phyloP scores from a whole-genome alignment of 1,140 invertebrate species.

The Aphis craccivora region DNA sequence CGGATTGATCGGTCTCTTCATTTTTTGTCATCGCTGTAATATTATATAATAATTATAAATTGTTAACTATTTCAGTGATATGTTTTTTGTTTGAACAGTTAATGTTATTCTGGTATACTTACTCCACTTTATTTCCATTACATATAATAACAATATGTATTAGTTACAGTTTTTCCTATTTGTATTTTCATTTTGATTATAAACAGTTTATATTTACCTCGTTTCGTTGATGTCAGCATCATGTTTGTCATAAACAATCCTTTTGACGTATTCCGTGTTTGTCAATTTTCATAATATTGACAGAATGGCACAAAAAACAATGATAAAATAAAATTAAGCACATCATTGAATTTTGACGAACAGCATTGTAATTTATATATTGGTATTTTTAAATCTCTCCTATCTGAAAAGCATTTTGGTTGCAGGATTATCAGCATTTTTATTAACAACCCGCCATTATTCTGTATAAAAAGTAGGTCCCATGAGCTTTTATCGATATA shows the following conservation, averaged over 20 bases:
- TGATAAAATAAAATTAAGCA: background rate
- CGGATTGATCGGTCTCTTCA: background rate
- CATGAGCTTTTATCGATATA: conserved; percentile 24
- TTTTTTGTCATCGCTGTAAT: background rate
- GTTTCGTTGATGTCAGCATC: background rate
- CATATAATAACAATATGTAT: background rate
- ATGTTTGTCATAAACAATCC: background rate
- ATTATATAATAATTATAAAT: background rate
- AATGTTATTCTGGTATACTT: background rate
- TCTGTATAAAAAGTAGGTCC: conserved; percentile 11
- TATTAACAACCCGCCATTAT: background rate
- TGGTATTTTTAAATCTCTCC: background rate
- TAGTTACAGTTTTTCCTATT: background rate
- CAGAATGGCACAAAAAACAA: background rate
- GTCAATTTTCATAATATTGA: conserved; percentile 44
- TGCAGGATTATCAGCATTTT: background rate
- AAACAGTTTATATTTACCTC: conserved; percentile 12
- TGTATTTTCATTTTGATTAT: background rate
- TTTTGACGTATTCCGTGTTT: background rate
- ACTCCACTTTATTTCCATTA: background rate
- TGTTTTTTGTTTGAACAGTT: background rate
- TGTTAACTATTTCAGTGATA: background rate
- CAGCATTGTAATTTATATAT: background rate
- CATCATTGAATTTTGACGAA: background rate
- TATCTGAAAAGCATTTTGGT: background rate